phyloP scores from a whole-genome alignment of 2,113 vertebrate genomes.

The Uropsilus gracilis region DNA sequence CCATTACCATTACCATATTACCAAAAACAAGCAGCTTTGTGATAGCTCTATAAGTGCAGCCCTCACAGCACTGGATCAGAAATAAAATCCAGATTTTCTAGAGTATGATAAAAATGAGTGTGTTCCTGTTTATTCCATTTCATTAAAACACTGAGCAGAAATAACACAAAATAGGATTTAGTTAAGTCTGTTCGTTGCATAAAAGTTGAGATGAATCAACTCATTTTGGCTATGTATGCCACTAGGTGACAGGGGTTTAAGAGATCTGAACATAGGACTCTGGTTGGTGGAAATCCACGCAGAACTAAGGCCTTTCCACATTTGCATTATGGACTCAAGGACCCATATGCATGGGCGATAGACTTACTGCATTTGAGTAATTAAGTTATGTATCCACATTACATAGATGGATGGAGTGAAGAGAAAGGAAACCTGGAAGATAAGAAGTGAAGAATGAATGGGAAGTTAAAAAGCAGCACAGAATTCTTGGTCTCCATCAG shows the following conservation, averaged over 20 bases:
- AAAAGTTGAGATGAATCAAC: neutral
- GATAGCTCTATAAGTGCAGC: neutral
- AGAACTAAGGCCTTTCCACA: neutral
- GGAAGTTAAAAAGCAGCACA: neutral
- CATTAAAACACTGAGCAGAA: constrained; percentile 3
- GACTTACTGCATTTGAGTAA: neutral
- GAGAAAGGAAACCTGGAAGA: neutral
- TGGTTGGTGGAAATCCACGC: neutral
- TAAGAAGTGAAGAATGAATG: neutral
- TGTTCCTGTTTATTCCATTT: neutral
- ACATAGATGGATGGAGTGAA: neutral
- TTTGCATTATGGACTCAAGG: neutral
- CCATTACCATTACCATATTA: too few species aligned
- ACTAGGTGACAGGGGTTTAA: neutral
- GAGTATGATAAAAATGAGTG: neutral
- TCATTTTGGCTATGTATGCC: neutral
- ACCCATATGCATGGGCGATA: neutral
- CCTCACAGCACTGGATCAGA: neutral
- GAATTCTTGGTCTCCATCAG: neutral
- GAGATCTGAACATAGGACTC: neutral
- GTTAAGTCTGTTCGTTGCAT: neutral
- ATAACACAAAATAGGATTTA: neutral
- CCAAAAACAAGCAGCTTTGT: neutral
- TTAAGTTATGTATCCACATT: neutral
- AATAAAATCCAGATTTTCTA: neutral